Evolutionary conservation across 2,113 vertebrate genomes (phyloP), one percentile per base, ranked within the genome.

Genomic region (Cyphotilapia sp.): DNA sequence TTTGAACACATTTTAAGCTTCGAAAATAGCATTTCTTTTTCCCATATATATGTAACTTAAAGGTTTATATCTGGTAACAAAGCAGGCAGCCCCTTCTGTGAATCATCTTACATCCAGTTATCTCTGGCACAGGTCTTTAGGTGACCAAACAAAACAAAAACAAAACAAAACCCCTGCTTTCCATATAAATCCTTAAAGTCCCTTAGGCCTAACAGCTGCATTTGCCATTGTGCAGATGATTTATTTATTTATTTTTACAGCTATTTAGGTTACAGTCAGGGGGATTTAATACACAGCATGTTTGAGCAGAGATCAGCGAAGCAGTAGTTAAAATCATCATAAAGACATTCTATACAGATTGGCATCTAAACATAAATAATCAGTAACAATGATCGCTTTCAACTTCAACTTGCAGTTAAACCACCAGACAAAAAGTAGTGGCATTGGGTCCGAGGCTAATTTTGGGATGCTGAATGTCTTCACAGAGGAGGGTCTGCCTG

Each of bases 1-100:
- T 91, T 95, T 53, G 91, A 94, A 94, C 88, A 91, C 88, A 89
- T 83, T 85, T 90, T 92, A 93, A 93, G 94, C 93, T 96, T 91
- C 91, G 91, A 97, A 96, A 96, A 97, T 96, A 96, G 95, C 94
- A 96, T 96, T 94, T 96, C 93, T 66, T 66, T 38, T 66, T 13
- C 22, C 33, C 33, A 66, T 66, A 66, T 66, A 91, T 92, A 94
- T 93, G 87, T 95, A 80, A 93, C 76, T 96, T 96, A 96, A 96
- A 96, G 95, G 94, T 96, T 94, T 93, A 80, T 11, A 92, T 85
- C 88, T 86, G 74, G 78, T 82, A 92, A 95, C 93, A 94, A 94
- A 95, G 94, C 96, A 96, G 95, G 93, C 95, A 96, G 92, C 90
- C 93, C 83, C 74, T 63, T 93, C 74, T 56, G 71, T 33, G 61